Percentiles rank a stretch among this genome's conserved stretches.
Evolutionary conservation across 2,113 vertebrate species (phyloP).

Genomic region (Melanotaenia duboulayi): DNA sequence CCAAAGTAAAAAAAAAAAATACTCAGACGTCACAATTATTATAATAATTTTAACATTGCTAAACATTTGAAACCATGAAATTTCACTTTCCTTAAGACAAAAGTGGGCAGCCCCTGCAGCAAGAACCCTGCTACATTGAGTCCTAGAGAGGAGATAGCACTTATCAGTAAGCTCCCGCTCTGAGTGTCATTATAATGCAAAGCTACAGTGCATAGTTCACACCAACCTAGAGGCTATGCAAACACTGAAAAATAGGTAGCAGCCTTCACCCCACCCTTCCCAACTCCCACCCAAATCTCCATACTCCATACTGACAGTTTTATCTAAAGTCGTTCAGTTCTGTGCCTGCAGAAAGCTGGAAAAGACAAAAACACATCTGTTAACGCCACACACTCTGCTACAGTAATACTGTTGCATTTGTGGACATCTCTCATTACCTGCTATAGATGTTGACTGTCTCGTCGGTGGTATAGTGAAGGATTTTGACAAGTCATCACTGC

Average conservation of each 20-base stretch:
- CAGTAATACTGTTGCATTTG: not conserved
- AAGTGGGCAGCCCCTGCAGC: not conserved
- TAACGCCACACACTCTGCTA: conserved; percentile 7
- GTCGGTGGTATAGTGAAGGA: not conserved
- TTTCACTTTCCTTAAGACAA: not conserved
- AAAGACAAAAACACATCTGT: conserved; percentile 42
- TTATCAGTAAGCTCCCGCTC: conserved; percentile 61
- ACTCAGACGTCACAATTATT: not conserved
- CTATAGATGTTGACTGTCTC: not conserved
- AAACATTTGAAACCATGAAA: not conserved
- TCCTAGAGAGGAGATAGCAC: conserved; percentile 50
- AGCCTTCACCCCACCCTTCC: not conserved
- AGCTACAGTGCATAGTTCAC: conserved; percentile 27
- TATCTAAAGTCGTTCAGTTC: conserved; percentile 48
- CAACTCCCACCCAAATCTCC: not conserved
- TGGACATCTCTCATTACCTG: not conserved
- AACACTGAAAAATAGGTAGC: conserved; percentile 66
- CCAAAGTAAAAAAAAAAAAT: not conserved
- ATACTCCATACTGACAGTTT: not conserved
- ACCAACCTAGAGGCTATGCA: conserved; percentile 38
- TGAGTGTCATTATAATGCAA: conserved; percentile 59
- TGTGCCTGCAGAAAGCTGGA: conserved; percentile 19
- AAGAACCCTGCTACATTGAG: conserved; percentile 13
- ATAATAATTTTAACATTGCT: not conserved
- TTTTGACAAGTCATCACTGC: not conserved